Percentiles rank a stretch among this genome's conserved stretches.
Conservation (phyloP, 2,888 invertebrate genomes). For the Drosophila cyrtoloma region DNA sequence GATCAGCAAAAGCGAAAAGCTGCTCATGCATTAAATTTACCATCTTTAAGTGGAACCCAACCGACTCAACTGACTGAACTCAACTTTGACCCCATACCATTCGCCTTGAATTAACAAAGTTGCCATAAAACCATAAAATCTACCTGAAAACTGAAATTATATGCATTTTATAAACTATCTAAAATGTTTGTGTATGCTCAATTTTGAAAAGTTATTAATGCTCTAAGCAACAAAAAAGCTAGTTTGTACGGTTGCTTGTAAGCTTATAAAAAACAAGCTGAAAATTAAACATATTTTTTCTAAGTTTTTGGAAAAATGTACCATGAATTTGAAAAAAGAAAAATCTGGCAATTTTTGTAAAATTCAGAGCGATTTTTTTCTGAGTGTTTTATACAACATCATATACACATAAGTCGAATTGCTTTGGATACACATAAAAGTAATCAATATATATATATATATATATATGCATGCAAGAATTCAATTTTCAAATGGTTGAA, state of each 20-base stretch:
- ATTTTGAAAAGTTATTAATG: neutral
- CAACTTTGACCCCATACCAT: too few relatives aligned
- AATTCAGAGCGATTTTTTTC: neutral
- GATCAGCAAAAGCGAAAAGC: neutral
- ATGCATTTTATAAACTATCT: neutral
- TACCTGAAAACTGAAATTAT: neutral
- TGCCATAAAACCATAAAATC: neutral
- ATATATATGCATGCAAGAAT: too few relatives aligned
- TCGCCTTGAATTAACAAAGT: neutral
- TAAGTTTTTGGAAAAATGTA: neutral
- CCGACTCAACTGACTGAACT: too few relatives aligned
- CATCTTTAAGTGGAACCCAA: neutral
- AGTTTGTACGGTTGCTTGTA: neutral
- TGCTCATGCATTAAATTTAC: slow-evolving; percentile 2
- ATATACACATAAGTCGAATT: neutral
- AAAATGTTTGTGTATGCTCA: neutral
- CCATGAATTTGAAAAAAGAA: too few relatives aligned
- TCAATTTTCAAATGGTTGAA: too few relatives aligned
- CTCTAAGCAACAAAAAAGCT: neutral
- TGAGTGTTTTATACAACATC: neutral
- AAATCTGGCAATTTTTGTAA: too few relatives aligned
- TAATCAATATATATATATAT: too few relatives aligned
- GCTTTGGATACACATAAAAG: neutral
- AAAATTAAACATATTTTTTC: neutral
- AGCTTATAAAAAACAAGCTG: neutral